These are phyloP conservation scores for Miichthys miiuy DNA, from an alignment of 2,797 vertebrate species.

Conservation along the genomic window DNA sequence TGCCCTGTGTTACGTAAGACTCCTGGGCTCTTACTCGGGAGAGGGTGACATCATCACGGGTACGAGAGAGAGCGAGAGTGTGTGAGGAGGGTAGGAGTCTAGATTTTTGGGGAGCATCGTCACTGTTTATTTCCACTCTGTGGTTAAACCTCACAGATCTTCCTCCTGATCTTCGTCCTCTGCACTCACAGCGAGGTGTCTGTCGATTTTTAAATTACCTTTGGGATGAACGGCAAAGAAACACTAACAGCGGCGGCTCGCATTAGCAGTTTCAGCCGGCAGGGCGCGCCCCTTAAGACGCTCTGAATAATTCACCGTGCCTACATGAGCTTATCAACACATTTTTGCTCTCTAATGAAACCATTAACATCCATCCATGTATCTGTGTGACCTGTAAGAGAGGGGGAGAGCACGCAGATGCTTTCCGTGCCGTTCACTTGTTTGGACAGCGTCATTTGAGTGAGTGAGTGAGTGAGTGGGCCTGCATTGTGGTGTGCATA, in stretches of 20 bases:
- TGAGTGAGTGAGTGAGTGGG: not conserved
- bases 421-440: not conserved
- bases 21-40: slow-evolving; percentile 24
- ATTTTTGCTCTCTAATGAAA: slow-evolving; percentile 31
- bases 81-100: not conserved
- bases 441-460: not conserved
- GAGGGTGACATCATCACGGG: slow-evolving; percentile 38
- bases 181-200: not conserved
- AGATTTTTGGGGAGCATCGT: not conserved
- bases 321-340: slow-evolving; percentile 35
- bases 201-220: slow-evolving; percentile 12
- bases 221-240: slow-evolving; percentile 14
- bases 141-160: not conserved
- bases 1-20: slow-evolving; percentile 40
- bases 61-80: not conserved
- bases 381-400: not conserved
- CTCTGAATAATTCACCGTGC: slow-evolving; percentile 49
- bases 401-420: not conserved
- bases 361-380: slow-evolving; percentile 21
- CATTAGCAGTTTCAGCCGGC: slow-evolving; percentile 11
- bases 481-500: not conserved
- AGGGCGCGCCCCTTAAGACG: slow-evolving; percentile 18
- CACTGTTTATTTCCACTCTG: not conserved
- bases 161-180: not conserved
- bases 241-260: not conserved